Evolutionary conservation across 1,140 invertebrate genomes (phyloP).

Genomic region (Matsumurasca onukii): DNA sequence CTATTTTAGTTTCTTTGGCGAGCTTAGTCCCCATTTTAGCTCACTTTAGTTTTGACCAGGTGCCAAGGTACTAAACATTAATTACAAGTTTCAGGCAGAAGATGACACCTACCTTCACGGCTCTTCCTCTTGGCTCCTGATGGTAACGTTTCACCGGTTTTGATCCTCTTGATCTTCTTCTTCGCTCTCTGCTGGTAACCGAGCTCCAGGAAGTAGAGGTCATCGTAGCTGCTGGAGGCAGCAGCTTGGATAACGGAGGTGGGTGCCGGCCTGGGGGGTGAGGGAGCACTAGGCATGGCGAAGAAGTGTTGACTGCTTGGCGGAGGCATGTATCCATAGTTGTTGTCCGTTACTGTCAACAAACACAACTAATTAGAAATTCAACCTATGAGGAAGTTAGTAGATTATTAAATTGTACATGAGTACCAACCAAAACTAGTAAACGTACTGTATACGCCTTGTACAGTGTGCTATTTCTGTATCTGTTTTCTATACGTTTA

Average conservation of each 20-base stretch:
- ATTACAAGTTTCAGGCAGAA: too few species aligned
- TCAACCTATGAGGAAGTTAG: too few species aligned
- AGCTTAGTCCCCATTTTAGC: too few species aligned
- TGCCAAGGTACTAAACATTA: too few species aligned
- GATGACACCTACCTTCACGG: conserved; percentile 67
- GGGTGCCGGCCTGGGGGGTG: conserved; percentile 57
- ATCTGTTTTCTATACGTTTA: too few species aligned
- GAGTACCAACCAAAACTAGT: too few species aligned
- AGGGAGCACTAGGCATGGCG: conserved; percentile 60
- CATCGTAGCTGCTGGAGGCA: conserved; percentile 73
- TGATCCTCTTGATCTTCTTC: conserved; percentile 73
- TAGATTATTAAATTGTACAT: too few species aligned
- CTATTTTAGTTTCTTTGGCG: too few species aligned
- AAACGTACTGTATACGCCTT: too few species aligned
- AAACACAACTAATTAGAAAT: background rate
- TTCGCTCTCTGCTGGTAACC: conserved; percentile 75
- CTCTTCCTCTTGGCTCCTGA: conserved; percentile 83
- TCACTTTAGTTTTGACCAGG: too few species aligned
- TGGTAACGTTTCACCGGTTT: conserved; percentile 47
- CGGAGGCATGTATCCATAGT: conserved; percentile 39
- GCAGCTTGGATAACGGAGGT: conserved; percentile 76
- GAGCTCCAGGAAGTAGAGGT: conserved; percentile 80
- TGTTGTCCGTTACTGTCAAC: conserved; percentile 11
- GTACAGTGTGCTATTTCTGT: too few species aligned
- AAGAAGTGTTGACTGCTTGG: conserved; percentile 49